phyloP scores from a whole-genome alignment of 2,797 vertebrate genomes.

The Aselliscus stoliczkanus region DNA sequence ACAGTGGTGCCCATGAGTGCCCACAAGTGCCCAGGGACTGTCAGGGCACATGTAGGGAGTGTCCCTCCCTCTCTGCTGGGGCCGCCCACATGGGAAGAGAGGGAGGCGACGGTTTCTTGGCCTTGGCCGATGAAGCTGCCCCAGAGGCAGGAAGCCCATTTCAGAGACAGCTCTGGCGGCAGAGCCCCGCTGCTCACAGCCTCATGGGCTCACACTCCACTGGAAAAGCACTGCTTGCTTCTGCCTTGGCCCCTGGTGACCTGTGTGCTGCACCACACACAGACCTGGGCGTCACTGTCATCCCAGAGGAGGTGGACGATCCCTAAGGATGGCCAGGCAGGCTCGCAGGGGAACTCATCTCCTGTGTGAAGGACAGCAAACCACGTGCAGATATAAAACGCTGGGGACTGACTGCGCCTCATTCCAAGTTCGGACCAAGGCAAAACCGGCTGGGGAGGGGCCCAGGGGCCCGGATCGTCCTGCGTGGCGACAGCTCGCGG shows the following conservation, averaged over 20 bases:
- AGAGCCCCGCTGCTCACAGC: rapidly evolving
- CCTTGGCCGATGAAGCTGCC: background rate
- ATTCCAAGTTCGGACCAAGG: rapidly evolving
- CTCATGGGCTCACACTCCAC: rapidly evolving
- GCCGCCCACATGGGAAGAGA: rapidly evolving
- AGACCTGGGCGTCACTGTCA: rapidly evolving
- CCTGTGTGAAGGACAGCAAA: background rate
- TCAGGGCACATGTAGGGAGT: rapidly evolving
- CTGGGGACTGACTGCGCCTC: background rate
- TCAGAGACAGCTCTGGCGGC: background rate
- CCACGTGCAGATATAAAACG: rapidly evolving
- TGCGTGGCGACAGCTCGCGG: rapidly evolving
- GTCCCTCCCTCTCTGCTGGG: too few species aligned
- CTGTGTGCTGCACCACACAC: rapidly evolving
- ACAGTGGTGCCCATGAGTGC: background rate
- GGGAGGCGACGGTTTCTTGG: background rate
- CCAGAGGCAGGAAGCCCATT: background rate
- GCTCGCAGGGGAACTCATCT: background rate
- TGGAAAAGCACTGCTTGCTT: rapidly evolving
- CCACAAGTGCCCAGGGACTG: background rate
- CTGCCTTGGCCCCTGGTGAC: background rate
- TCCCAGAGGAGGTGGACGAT: background rate
- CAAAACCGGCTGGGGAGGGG: background rate
- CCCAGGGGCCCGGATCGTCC: rapidly evolving
- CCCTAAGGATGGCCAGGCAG: background rate